phyloP scores from a whole-genome alignment of 1,140 invertebrate genomes.

The Aphaenogaster rudis region DNA sequence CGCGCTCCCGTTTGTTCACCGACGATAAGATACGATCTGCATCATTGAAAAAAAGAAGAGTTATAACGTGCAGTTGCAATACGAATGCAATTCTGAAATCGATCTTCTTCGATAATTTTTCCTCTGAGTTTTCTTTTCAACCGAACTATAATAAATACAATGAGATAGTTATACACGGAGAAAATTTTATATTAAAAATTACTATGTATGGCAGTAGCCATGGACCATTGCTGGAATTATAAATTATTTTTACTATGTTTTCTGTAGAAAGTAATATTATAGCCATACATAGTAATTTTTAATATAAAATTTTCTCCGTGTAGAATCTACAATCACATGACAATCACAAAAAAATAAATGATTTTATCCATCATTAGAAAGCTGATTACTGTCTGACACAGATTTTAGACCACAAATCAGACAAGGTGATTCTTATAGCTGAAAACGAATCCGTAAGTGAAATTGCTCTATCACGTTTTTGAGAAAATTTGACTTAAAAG shows the following conservation, averaged over 20 bases:
- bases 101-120: neutral
- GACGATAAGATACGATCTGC: constrained; percentile 15
- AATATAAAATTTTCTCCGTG: too few species aligned
- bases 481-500: too few species aligned
- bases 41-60: neutral
- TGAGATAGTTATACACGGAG: neutral
- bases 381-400: neutral
- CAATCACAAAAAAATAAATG: neutral
- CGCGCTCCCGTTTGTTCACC: neutral
- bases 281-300: too few species aligned
- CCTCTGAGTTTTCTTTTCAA: neutral
- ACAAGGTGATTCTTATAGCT: neutral
- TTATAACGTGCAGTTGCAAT: neutral
- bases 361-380: neutral
- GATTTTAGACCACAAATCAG: neutral
- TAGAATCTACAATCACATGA: neutral
- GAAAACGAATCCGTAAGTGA: too few species aligned
- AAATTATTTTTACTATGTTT: too few species aligned
- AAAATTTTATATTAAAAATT: too few species aligned
- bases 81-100: neutral
- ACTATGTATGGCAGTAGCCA: too few species aligned
- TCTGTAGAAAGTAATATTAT: too few species aligned
- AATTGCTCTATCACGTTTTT: too few species aligned
- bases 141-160: neutral
- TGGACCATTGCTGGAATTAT: too few species aligned